A percentile compares a stretch with the other conserved stretches of the same genome.
phyloP scores from a whole-genome alignment of 2,888 invertebrate genomes.

The Cephalotes varians region DNA sequence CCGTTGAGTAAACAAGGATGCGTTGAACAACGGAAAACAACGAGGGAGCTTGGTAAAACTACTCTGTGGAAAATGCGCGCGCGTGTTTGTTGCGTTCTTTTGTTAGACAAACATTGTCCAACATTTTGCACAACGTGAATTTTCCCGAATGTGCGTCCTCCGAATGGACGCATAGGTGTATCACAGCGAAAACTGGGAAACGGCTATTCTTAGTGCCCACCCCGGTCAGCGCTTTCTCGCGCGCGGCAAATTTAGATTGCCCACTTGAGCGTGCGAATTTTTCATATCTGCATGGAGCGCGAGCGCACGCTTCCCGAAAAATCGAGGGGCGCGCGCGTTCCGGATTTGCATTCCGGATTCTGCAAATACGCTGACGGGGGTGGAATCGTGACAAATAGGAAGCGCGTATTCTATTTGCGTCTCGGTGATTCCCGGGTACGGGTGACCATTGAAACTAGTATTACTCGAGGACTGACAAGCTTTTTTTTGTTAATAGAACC shows the following conservation, averaged over 20 bases:
- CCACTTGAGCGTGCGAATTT: slow-evolving; percentile 23
- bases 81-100: not conserved
- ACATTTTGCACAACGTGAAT: not conserved
- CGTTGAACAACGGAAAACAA: slow-evolving; percentile 8
- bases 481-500: slow-evolving; percentile 25
- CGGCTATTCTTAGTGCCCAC: slow-evolving; percentile 13
- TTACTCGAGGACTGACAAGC: not conserved
- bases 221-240: not conserved
- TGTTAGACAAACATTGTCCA: slow-evolving; percentile 1
- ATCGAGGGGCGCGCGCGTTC: not conserved
- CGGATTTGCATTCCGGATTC: slow-evolving; percentile 6
- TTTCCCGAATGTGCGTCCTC: not conserved
- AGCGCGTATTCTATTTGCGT: slow-evolving; percentile 27
- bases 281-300: not conserved
- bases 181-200: not conserved
- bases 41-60: not conserved
- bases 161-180: not conserved
- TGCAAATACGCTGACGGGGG: slow-evolving; percentile 30
- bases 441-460: slow-evolving; percentile 12
- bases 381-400: slow-evolving; percentile 28
- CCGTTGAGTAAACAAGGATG: not conserved
- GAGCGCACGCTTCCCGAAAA: not conserved
- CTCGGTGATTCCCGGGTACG: not conserved
- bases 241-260: not conserved
- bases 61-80: not conserved